Evolutionary conservation across 2,888 invertebrate genomes (phyloP).

Genomic region (Pecten maximus): DNA sequence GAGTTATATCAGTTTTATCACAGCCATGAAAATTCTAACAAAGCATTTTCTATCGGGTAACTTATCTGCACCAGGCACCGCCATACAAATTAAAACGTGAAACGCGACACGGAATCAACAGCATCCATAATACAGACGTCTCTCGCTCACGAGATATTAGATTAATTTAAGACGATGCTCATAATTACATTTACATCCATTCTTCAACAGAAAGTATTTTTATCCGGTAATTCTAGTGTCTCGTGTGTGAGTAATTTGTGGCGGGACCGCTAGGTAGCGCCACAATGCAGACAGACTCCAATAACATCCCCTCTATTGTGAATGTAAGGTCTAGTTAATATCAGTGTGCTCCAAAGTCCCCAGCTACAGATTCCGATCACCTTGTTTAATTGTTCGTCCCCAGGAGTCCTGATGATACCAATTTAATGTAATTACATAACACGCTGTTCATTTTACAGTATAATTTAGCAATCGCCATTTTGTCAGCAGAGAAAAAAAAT

Average conservation of each 20-base stretch:
- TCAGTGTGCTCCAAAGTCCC: not conserved
- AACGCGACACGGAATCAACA: not conserved
- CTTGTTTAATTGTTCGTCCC: not conserved
- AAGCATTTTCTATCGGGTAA: constrained; percentile 1
- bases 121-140: not conserved
- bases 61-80: not conserved
- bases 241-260: not conserved
- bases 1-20: not conserved
- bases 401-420: not conserved
- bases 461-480: not conserved
- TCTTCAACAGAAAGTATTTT: not conserved
- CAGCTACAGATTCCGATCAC: not conserved
- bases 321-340: not conserved
- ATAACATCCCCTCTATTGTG: not conserved
- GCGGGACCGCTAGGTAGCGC: not conserved
- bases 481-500: not conserved
- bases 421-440: not conserved
- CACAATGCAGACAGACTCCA: not conserved
- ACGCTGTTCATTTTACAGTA: not conserved
- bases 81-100: not conserved
- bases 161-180: not conserved
- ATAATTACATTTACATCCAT: not conserved
- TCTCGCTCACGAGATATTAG: not conserved
- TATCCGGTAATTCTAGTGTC: not conserved
- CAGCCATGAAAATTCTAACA: constrained; percentile 15